A percentile compares a stretch with the other conserved stretches of the same genome.
phyloP scores from a whole-genome alignment of 64 coral and sea anemone species.

The Catalaphyllia jardinei region DNA sequence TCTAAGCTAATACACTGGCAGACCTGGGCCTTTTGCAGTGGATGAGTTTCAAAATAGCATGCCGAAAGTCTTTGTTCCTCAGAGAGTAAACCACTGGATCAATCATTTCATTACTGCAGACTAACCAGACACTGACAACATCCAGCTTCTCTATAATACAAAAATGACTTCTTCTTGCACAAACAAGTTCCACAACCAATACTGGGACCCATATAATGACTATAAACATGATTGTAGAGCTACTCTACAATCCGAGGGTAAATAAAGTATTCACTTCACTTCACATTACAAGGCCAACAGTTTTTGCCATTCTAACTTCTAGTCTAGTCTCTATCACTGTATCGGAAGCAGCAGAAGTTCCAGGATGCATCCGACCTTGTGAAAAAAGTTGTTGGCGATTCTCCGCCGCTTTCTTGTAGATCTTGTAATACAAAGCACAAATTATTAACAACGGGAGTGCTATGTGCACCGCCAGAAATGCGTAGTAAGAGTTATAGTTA shows the following conservation, averaged over 20 bases:
- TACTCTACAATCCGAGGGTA: too few relatives aligned
- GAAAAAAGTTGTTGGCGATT: constrained; percentile 24
- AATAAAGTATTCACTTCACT: too few relatives aligned
- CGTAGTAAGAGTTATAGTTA: constrained; percentile 26
- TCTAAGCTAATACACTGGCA: too few relatives aligned
- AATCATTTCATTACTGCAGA: constrained; percentile 42
- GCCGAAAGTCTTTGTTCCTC: constrained; percentile 48
- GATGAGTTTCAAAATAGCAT: constrained; percentile 22
- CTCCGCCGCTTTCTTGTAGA: constrained; percentile 48
- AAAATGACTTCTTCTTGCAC: background rate
- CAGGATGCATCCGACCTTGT: constrained; percentile 23
- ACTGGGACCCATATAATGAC: constrained; percentile 49
- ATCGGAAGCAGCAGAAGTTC: background rate
- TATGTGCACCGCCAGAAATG: constrained; percentile 30
- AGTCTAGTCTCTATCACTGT: constrained; percentile 24
- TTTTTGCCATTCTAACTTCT: constrained; percentile 49
- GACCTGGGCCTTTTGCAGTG: background rate
- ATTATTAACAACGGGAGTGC: constrained; percentile 30
- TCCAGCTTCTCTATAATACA: constrained; percentile 39
- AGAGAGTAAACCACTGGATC: constrained; percentile 49
- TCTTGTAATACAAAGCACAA: constrained; percentile 23
- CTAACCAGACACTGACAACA: constrained; percentile 31
- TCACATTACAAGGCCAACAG: constrained; percentile 50
- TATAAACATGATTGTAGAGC: constrained; percentile 34
- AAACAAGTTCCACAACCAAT: constrained; percentile 41